Percentiles rank a stretch among this genome's conserved stretches.
Evolutionary conservation across 2,797 vertebrate genomes (phyloP).

Genomic region (Falco rusticolus): DNA sequence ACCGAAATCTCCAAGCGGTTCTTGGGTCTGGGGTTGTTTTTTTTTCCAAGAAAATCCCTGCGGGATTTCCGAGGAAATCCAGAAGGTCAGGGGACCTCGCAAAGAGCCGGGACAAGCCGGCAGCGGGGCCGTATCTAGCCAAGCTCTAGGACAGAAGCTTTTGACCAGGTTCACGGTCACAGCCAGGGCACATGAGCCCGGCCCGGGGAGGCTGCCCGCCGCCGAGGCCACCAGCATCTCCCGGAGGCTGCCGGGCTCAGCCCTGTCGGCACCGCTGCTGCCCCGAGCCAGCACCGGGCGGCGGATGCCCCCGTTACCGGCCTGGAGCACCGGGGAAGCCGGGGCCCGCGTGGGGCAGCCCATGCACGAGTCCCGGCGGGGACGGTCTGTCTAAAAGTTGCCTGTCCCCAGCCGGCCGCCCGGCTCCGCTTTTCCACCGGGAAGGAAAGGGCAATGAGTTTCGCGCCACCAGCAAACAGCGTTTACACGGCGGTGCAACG

Average conservation of each 20-base stretch:
- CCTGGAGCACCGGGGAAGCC: background rate
- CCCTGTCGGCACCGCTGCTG: accelerated
- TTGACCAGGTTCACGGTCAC: too few relatives aligned
- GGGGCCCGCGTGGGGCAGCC: too few relatives aligned
- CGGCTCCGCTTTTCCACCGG: background rate
- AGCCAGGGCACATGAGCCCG: background rate
- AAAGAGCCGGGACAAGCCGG: accelerated
- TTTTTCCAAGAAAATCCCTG: too few relatives aligned
- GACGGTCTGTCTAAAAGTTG: background rate
- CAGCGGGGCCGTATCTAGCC: background rate
- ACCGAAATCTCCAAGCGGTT: background rate
- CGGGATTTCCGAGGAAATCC: background rate
- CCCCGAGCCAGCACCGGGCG: accelerated
- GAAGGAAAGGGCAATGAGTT: background rate
- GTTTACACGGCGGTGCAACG: background rate
- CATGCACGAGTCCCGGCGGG: background rate
- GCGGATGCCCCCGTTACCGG: accelerated
- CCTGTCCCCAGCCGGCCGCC: background rate
- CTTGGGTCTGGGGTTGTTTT: background rate
- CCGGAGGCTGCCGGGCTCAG: background rate
- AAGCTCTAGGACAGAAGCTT: background rate
- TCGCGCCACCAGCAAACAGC: background rate
- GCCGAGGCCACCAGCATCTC: background rate
- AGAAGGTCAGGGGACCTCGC: background rate
- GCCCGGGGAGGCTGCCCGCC: background rate